These are phyloP conservation scores for Greenwoodochromis staneri DNA, from an alignment of 2,113 vertebrate species.

Conservation along the genomic window DNA sequence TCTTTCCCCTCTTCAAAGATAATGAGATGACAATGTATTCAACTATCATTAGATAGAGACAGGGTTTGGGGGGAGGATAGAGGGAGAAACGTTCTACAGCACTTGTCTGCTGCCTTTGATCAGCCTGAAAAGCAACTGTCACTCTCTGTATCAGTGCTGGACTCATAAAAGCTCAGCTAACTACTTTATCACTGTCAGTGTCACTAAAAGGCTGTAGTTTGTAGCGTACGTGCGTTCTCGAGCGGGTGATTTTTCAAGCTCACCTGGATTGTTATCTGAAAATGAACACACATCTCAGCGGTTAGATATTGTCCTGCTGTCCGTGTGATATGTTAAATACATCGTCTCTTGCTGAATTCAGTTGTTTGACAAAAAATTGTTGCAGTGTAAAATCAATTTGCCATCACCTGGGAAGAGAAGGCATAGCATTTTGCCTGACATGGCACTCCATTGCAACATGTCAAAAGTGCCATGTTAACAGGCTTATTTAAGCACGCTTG, in stretches of 20 bases:
- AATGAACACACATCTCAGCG: not conserved
- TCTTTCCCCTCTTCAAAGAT: conserved; percentile 68
- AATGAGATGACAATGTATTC: conserved; percentile 74
- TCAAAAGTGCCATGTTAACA: conserved; percentile 49
- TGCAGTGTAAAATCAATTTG: conserved; percentile 38
- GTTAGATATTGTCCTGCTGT: not conserved
- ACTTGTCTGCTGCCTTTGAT: conserved; percentile 67
- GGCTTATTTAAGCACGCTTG: conserved; percentile 50
- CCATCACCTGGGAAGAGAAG: conserved; percentile 26
- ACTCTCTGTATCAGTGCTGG: conserved; percentile 39
- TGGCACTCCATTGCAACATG: conserved; percentile 11
- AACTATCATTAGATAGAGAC: conserved; percentile 65
- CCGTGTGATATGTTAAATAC: not conserved
- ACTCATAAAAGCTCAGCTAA: conserved; percentile 39
- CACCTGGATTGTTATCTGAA: not conserved
- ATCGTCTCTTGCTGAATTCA: not conserved
- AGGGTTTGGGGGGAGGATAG: conserved; percentile 4
- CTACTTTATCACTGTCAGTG: conserved; percentile 33
- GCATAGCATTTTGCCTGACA: conserved; percentile 19
- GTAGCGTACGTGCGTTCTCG: not conserved
- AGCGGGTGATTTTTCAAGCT: conserved; percentile 1
- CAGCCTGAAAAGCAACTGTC: conserved; percentile 61
- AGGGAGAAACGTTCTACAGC: conserved; percentile 36
- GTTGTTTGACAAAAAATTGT: not conserved
- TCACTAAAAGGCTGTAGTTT: conserved; percentile 2